Evolutionary conservation across 2,113 vertebrate species (phyloP).

Genomic region (Scomber japonicus): DNA sequence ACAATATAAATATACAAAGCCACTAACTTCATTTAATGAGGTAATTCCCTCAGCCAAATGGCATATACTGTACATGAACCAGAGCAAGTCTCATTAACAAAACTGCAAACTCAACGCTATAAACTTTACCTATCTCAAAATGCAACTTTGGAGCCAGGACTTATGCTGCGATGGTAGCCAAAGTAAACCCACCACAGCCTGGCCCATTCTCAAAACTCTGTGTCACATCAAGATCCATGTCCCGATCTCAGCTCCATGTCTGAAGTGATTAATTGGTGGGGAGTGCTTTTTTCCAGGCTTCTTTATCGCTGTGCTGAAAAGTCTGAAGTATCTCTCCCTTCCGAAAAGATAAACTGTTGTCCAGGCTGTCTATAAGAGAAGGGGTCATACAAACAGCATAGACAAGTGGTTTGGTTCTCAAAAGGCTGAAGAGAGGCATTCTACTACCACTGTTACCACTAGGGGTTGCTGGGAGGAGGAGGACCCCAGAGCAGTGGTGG

Average conservation of each 20-base stretch:
- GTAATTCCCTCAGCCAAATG: slow-evolving; percentile 38
- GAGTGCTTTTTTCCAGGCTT: slow-evolving; percentile 52
- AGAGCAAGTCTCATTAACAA: slow-evolving; percentile 45
- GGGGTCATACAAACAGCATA: slow-evolving; percentile 2
- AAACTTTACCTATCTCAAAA: slow-evolving; percentile 58
- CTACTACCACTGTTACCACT: slow-evolving; percentile 35
- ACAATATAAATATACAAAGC: slow-evolving; percentile 31
- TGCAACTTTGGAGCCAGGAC: slow-evolving; percentile 48
- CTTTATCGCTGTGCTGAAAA: slow-evolving; percentile 58
- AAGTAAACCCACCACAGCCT: slow-evolving; percentile 65
- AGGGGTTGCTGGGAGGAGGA: slow-evolving; percentile 61
- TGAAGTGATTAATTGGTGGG: slow-evolving; percentile 59
- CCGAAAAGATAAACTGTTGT: slow-evolving; percentile 48
- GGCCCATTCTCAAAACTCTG: slow-evolving; percentile 45
- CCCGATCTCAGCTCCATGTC: slow-evolving; percentile 49
- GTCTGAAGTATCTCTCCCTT: slow-evolving; percentile 10
- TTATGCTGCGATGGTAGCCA: slow-evolving; percentile 49
- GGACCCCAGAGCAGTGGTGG: slow-evolving; percentile 47
- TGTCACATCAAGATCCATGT: slow-evolving; percentile 62
- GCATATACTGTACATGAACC: slow-evolving; percentile 35
- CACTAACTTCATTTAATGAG: slow-evolving; percentile 27
- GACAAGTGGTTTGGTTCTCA: slow-evolving; percentile 14
- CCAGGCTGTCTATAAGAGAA: neutral
- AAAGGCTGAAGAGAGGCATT: slow-evolving; percentile 9
- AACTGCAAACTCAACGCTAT: slow-evolving; percentile 42